These are phyloP conservation scores for Agapornis roseicollis DNA, from an alignment of 2,113 vertebrate species.

Conservation along the genomic window DNA sequence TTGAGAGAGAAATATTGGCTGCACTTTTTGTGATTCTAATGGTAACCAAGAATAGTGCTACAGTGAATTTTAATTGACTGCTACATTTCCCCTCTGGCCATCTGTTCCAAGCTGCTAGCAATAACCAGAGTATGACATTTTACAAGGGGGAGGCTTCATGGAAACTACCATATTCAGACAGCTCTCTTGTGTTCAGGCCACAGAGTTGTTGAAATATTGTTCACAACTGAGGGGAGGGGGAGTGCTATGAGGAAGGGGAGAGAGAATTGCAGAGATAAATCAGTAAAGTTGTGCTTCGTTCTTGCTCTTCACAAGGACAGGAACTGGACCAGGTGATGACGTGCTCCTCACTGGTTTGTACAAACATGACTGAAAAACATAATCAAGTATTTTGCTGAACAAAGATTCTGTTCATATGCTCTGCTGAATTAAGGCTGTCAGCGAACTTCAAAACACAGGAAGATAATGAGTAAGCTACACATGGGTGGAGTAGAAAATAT, in stretches of 20 bases:
- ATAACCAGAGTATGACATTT: neutral
- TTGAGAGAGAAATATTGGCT: neutral
- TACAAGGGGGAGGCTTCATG: neutral
- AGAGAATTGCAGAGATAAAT: neutral
- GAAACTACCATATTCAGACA: neutral
- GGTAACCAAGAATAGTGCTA: neutral
- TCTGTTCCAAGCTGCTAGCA: neutral
- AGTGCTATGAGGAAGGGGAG: neutral
- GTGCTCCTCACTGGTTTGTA: neutral
- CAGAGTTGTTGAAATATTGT: neutral
- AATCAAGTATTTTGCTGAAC: neutral
- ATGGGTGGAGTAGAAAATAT: neutral
- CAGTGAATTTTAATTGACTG: neutral
- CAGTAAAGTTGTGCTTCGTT: neutral
- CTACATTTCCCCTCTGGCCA: neutral
- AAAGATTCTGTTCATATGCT: conserved; percentile 4
- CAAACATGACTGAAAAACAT: neutral
- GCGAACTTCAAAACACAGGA: neutral
- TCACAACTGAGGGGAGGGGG: neutral
- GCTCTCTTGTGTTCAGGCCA: neutral
- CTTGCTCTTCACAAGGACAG: neutral
- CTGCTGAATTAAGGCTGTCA: conserved; percentile 6
- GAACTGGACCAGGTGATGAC: neutral
- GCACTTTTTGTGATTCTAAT: neutral
- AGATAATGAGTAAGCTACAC: neutral